Percentiles rank a stretch among this genome's conserved stretches.
phyloP scores from a whole-genome alignment of 2,797 vertebrate species.

The Hippopotamyrus pictus region DNA sequence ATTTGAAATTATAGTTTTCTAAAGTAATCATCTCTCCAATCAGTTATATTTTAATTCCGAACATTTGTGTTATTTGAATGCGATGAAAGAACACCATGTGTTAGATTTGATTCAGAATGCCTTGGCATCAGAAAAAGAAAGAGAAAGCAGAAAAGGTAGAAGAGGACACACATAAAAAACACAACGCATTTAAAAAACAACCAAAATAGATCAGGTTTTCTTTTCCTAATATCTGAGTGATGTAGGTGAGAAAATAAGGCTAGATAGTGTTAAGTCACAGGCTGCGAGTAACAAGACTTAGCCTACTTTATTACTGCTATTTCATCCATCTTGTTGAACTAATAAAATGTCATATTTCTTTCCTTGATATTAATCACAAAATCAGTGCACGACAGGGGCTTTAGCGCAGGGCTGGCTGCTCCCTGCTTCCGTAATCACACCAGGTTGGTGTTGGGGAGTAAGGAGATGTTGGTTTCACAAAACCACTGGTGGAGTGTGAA shows the following conservation, averaged over 20 bases:
- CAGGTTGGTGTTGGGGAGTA: background rate
- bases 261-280: slow-evolving; percentile 33
- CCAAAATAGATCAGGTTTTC: slow-evolving; percentile 27
- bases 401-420: slow-evolving; percentile 29
- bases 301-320: slow-evolving; percentile 76
- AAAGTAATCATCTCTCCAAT: background rate
- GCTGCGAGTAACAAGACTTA: slow-evolving; percentile 69
- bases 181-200: slow-evolving; percentile 13
- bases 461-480: background rate
- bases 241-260: slow-evolving; percentile 13
- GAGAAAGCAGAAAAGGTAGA: slow-evolving; percentile 31
- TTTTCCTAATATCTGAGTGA: slow-evolving; percentile 24
- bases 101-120: background rate
- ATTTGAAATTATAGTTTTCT: background rate
- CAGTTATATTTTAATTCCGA: background rate
- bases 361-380: slow-evolving; percentile 80
- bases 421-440: background rate
- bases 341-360: slow-evolving; percentile 79
- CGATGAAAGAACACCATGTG: background rate
- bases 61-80: background rate
- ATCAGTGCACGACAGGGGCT: slow-evolving; percentile 46
- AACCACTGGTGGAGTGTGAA: background rate
- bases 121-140: background rate
- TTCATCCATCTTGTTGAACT: slow-evolving; percentile 90
- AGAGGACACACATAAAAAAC: background rate